Conservation (phyloP, 2,113 vertebrate genomes). For the Gadus chalcogrammus region DNA sequence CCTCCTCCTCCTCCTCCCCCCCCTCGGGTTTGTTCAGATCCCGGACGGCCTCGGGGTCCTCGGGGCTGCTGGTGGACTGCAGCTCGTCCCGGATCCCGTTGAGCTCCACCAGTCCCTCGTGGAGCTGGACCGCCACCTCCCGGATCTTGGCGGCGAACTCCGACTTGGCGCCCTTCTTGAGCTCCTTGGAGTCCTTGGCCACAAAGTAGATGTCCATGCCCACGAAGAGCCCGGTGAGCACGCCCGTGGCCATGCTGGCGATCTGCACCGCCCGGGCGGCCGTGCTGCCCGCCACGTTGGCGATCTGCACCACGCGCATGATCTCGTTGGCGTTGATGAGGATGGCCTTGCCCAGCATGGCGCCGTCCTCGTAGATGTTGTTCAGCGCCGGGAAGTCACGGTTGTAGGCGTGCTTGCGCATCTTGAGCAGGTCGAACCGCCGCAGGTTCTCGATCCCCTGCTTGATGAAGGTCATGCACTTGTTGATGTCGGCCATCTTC, state of each 20-base stretch:
- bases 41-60: rapidly evolving
- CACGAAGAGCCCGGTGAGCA: constrained; percentile 70
- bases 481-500: constrained; percentile 71
- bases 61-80: constrained; percentile 32
- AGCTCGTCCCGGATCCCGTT: constrained; percentile 69
- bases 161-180: constrained; percentile 71
- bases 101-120: constrained; percentile 69
- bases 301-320: constrained; percentile 68
- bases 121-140: constrained; percentile 64
- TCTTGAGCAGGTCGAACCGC: constrained; percentile 59
- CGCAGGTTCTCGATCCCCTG: constrained; percentile 70
- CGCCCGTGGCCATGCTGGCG: constrained; percentile 68
- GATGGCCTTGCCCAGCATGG: constrained; percentile 74
- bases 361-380: constrained; percentile 70
- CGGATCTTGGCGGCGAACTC: constrained; percentile 75
- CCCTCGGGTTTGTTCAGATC: neutral
- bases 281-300: constrained; percentile 67
- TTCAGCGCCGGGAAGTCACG: constrained; percentile 59
- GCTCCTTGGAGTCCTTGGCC: constrained; percentile 72
- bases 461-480: constrained; percentile 74
- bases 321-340: constrained; percentile 74
- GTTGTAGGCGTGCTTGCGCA: constrained; percentile 60
- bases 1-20: neutral
- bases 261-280: constrained; percentile 68
- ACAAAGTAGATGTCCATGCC: constrained; percentile 79